Conservation (phyloP, 2,888 invertebrate genomes). For the Cryptus armator region DNA sequence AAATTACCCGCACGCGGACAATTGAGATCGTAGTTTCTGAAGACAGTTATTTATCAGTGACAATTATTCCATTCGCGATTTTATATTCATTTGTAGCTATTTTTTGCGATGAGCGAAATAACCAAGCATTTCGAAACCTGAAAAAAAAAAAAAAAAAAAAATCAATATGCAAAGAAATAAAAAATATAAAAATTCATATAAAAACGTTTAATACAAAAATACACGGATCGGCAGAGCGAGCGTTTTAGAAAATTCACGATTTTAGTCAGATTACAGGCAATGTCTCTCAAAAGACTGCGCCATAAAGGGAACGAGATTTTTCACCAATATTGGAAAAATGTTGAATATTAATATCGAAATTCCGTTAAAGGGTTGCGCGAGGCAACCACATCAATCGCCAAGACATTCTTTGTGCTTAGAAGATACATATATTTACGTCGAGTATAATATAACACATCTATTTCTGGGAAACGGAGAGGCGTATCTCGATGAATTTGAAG, state of each 20-base stretch:
- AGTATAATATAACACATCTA: neutral
- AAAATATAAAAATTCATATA: too few species aligned
- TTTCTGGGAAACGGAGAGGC: neutral
- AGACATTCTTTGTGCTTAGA: slow-evolving; percentile 20
- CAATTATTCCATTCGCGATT: too few species aligned
- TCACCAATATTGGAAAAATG: slow-evolving; percentile 5
- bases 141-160: too few species aligned
- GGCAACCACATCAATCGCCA: slow-evolving; percentile 42
- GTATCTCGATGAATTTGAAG: neutral
- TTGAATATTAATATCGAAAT: slow-evolving; percentile 55
- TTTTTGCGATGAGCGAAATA: too few species aligned
- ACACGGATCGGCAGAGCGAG: too few species aligned
- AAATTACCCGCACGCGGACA: neutral
- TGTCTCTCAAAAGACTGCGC: too few species aligned
- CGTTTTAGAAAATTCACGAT: too few species aligned
- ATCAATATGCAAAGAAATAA: too few species aligned
- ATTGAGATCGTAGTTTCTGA: neutral
- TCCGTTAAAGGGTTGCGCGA: slow-evolving; percentile 19
- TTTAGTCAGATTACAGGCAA: too few species aligned
- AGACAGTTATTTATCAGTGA: neutral
- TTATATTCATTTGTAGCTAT: too few species aligned
- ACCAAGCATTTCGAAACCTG: too few species aligned
- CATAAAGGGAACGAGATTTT: neutral
- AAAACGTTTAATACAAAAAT: too few species aligned
- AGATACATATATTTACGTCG: slow-evolving; percentile 34